Base-by-base conservation (phyloP, 2,888 invertebrate genomes). In the Lepidochrysops patricia region DNA sequence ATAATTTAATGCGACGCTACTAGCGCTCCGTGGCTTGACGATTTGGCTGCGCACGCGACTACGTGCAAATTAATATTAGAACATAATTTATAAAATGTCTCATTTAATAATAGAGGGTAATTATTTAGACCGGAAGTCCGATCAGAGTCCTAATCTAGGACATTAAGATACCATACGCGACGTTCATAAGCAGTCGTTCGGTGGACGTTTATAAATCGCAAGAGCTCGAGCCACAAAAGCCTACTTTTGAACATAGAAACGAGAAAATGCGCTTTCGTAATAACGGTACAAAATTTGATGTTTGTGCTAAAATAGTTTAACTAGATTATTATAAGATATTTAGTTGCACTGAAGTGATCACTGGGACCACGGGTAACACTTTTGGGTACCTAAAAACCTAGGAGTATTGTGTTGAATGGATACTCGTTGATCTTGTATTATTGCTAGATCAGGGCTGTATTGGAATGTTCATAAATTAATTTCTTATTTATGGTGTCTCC, bases 1-100 rank as follows among this genome's bases (percentile, higher is more conserved):
- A 65, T 65, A 63, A 61, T 43, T 62, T 25, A 57, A 60, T 60
- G 34, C 60, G 59, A 34, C 32, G 34, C 62, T 60, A 56, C 61
- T 59, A 60, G 63, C 63, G 58, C 52, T 34, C 23, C 32, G 32
- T 54, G 19, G 13, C 32, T 50, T 50, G 4, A 50, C n/a, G 50
- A 32, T 19, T 27, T 52, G 26, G 19, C 54, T 29, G 54, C 29
- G 54, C 32, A 7, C 50, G 25, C 12, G 29, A 7, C 5, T 43
- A 19, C 43, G 43, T 29, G 52, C 13, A 9, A 19, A 32, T 2
- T 54, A 12, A 54, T 50, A 32, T 19, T 54, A 19, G 7, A 9
- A 32, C 32, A 19, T 7, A 19, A 13, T 29, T 54, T 29, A 50
- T 50, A 26, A 25, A 26, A 50, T 26, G 13, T 32, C 29, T 32